Conservation (phyloP, 2,888 invertebrate genomes). For the Ditula angustiorana region DNA sequence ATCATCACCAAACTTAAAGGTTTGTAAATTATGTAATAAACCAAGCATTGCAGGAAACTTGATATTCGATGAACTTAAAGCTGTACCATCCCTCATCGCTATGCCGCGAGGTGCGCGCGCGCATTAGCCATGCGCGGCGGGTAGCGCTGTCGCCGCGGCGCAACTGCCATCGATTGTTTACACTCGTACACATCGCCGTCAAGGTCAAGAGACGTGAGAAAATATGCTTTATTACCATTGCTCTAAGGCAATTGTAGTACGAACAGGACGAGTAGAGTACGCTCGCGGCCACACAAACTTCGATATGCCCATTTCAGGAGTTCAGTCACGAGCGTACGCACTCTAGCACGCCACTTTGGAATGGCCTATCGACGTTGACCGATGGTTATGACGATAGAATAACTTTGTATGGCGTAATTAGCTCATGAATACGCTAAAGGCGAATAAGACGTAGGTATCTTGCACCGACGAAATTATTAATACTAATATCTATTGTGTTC, state of each 20-base stretch:
- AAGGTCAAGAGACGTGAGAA: constrained; percentile 59
- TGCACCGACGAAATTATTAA: constrained; percentile 63
- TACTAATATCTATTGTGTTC: constrained; percentile 62
- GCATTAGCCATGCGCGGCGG: constrained; percentile 77
- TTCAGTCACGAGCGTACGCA: constrained; percentile 78
- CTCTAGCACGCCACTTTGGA: constrained; percentile 69
- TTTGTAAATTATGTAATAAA: too few species aligned
- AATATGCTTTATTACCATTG: constrained; percentile 58
- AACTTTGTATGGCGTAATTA: constrained; percentile 83
- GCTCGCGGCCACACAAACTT: constrained; percentile 66
- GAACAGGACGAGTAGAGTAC: constrained; percentile 42
- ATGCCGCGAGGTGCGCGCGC: constrained; percentile 68
- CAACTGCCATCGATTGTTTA: constrained; percentile 77
- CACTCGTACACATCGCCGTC: constrained; percentile 60
- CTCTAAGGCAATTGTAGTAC: constrained; percentile 52
- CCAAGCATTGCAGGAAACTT: too few species aligned
- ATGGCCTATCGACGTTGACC: constrained; percentile 77
- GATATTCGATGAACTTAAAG: constrained; percentile 63
- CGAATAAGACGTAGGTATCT: constrained; percentile 55
- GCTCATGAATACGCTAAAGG: constrained; percentile 71
- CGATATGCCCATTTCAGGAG: constrained; percentile 77
- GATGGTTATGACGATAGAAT: constrained; percentile 82
- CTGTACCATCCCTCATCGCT: constrained; percentile 68
- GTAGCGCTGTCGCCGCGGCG: constrained; percentile 60
- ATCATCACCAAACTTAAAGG: too few species aligned